Conservation (phyloP, 2,113 vertebrate species). For the Argyrosomus japonicus region DNA sequence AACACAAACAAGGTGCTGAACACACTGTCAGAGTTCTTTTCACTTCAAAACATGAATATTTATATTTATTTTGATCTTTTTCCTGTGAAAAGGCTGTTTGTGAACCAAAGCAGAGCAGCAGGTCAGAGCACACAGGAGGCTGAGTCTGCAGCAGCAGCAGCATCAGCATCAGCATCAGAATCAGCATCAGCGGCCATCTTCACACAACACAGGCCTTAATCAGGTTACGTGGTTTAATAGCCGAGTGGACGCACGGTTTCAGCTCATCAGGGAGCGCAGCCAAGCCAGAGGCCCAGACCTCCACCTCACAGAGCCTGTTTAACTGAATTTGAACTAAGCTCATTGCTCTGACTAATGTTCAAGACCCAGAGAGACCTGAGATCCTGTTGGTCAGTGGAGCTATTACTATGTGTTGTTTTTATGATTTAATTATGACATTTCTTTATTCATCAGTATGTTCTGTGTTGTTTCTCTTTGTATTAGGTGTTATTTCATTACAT, state of each 20-base stretch:
- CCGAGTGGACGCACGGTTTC: neutral
- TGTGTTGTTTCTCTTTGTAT: no score
- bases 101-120: neutral
- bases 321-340: neutral
- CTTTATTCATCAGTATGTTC: no score
- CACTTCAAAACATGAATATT: neutral
- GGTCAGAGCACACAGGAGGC: neutral
- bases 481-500: no score
- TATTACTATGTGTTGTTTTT: neutral
- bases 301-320: neutral
- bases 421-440: no score
- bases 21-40: neutral
- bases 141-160: neutral
- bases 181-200: neutral
- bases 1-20: neutral
- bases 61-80: neutral
- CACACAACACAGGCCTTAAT: slow-evolving; percentile 22
- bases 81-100: neutral
- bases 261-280: neutral
- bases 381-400: neutral
- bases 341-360: neutral
- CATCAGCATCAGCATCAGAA: no score
- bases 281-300: neutral
- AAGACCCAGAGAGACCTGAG: neutral
- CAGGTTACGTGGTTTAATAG: slow-evolving; percentile 5